Evolutionary conservation across 2,888 invertebrate species (phyloP).

Genomic region (Lypha dubia): DNA sequence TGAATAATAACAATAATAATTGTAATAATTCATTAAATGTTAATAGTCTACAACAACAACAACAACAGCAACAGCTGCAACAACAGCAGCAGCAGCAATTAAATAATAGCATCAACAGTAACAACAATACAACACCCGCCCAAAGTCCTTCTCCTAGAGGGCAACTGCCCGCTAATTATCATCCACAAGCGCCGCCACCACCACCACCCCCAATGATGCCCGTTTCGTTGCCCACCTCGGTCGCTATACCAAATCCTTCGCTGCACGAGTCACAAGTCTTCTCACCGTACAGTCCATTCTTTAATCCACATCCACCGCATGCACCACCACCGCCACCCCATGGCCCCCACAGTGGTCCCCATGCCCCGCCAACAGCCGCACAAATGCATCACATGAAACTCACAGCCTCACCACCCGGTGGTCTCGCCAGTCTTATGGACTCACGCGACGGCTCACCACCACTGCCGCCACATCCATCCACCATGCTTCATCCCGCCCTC

Average conservation of each 20-base stretch:
- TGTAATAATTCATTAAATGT: conserved; percentile 77
- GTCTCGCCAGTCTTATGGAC: conserved; percentile 86
- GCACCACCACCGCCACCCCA: conserved; percentile 82
- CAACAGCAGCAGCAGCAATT: conserved; percentile 74
- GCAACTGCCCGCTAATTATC: conserved; percentile 79
- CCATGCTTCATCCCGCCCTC: conserved; percentile 93
- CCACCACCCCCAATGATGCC: conserved; percentile 93
- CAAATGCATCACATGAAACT: conserved; percentile 83
- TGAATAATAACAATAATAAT: conserved; percentile 58
- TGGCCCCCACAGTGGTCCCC: conserved; percentile 83
- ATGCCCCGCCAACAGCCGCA: conserved; percentile 83
- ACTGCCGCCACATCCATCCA: conserved; percentile 92
- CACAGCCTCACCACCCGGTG: conserved; percentile 85
- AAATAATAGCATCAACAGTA: conserved; percentile 51
- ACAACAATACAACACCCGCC: conserved; percentile 82
- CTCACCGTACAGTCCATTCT: conserved; percentile 95
- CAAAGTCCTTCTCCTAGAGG: conserved; percentile 89
- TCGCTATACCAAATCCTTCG: conserved; percentile 98
- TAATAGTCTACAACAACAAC: conserved; percentile 77
- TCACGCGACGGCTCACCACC: conserved; percentile 91
- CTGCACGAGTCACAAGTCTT: conserved; percentile 97
- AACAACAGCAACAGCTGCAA: conserved; percentile 75
- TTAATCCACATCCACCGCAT: conserved; percentile 86
- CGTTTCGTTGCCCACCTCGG: conserved; percentile 95
- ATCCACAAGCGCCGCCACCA: conserved; percentile 85